Percentiles rank a stretch among this genome's conserved stretches.
Evolutionary conservation across 2,113 vertebrate species (phyloP).

Genomic region (Gasterosteus aculeatus): DNA sequence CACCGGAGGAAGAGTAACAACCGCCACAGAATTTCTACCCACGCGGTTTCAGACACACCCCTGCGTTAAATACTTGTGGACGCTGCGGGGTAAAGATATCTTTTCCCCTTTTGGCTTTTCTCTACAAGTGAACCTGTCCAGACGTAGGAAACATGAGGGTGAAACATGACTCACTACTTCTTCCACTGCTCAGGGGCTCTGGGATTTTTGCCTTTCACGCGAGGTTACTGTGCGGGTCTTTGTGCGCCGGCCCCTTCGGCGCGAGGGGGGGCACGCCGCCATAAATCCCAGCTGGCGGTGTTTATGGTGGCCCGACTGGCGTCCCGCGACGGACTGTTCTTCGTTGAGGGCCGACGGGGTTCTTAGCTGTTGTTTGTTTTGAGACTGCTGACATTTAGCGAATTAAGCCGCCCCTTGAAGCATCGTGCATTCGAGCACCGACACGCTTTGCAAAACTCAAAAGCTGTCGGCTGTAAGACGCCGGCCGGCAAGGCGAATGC

Average conservation of each 20-base stretch:
- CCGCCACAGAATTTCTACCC: slow-evolving; percentile 15
- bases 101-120: slow-evolving; percentile 52
- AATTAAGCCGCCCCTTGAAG: background rate
- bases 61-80: slow-evolving; percentile 66
- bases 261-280: background rate
- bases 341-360: slow-evolving; percentile 17
- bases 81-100: slow-evolving; percentile 56
- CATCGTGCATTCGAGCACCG: background rate
- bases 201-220: slow-evolving; percentile 56
- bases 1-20: background rate
- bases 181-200: slow-evolving; percentile 66
- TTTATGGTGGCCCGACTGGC: slow-evolving; percentile 15
- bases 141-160: slow-evolving; percentile 52
- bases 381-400: background rate
- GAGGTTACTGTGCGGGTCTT: slow-evolving; percentile 56
- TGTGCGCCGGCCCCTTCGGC: slow-evolving; percentile 60
- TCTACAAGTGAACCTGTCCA: slow-evolving; percentile 70
- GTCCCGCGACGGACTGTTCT: slow-evolving; percentile 12
- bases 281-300: slow-evolving; percentile 43
- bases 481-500: background rate
- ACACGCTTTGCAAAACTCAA: background rate
- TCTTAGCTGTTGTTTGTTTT: background rate
- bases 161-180: slow-evolving; percentile 72
- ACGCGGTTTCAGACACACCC: slow-evolving; percentile 38
- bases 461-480: background rate